Evolutionary conservation across 2,888 invertebrate species (phyloP).

Genomic region (Apamea monoglypha): DNA sequence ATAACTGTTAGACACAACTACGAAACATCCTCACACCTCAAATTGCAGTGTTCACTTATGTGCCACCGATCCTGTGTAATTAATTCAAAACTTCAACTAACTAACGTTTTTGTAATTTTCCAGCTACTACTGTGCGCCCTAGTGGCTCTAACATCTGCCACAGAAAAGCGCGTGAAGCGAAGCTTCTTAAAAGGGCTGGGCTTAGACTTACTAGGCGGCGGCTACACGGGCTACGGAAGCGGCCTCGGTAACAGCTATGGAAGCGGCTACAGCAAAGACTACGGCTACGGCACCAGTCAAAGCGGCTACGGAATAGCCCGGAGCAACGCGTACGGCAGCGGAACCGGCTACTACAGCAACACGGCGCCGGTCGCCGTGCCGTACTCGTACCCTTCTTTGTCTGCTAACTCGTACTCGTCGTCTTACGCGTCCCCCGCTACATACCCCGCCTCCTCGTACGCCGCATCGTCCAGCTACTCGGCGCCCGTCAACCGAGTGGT

Average conservation of each 20-base stretch:
- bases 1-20: not conserved
- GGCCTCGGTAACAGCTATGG: conserved; percentile 35
- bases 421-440: conserved; percentile 24
- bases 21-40: not conserved
- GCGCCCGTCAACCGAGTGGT: conserved; percentile 47
- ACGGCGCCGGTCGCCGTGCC: conserved; percentile 25
- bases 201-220: conserved; percentile 38
- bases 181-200: conserved; percentile 63
- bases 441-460: conserved; percentile 40
- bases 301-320: conserved; percentile 41
- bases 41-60: not conserved
- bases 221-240: conserved; percentile 54
- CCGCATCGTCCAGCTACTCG: conserved; percentile 35
- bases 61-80: not conserved
- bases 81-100: not conserved
- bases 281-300: conserved; percentile 35
- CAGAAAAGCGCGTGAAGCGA: conserved; percentile 74
- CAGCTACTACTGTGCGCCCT: conserved; percentile 69
- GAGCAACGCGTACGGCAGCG: conserved; percentile 53
- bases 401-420: conserved; percentile 16
- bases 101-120: conserved; percentile 6
- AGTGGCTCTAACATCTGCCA: conserved; percentile 67
- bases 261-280: conserved; percentile 25
- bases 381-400: conserved; percentile 17
- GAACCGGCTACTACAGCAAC: conserved; percentile 46